These are phyloP conservation scores for Lophochroa leadbeateri DNA, from an alignment of 2,113 vertebrate species.

Conservation along the genomic window DNA sequence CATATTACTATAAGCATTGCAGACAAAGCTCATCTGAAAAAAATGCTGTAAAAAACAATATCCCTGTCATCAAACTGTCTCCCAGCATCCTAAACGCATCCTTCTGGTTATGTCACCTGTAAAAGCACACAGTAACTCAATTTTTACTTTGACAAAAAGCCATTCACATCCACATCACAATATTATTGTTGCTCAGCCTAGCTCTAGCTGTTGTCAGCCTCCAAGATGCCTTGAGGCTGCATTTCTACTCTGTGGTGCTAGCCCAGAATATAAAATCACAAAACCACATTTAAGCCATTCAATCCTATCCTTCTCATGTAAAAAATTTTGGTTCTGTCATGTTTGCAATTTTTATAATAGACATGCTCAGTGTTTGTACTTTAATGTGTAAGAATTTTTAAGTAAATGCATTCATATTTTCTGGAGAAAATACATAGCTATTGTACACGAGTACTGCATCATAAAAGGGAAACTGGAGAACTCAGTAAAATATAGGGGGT, in stretches of 20 bases:
- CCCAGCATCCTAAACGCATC: background rate
- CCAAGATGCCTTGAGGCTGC: background rate
- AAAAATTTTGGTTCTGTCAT: background rate
- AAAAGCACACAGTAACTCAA: background rate
- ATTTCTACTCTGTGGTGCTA: background rate
- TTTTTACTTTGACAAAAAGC: background rate
- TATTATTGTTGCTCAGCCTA: background rate
- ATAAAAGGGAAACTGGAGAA: background rate
- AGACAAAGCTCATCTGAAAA: background rate
- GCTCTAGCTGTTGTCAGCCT: conserved; percentile 8
- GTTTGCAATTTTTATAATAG: background rate
- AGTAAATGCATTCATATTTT: background rate
- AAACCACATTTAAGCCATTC: background rate
- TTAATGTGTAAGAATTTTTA: background rate
- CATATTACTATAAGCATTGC: background rate
- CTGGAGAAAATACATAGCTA: background rate
- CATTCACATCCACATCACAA: background rate
- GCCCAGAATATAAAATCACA: background rate
- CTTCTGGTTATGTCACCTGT: background rate
- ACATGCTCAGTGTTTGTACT: background rate
- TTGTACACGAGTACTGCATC: background rate
- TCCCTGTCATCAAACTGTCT: background rate
- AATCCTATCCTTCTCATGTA: background rate
- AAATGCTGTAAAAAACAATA: background rate
- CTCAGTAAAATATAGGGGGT: background rate